A percentile compares a stretch with the other conserved stretches of the same genome.
Conservation (phyloP, 1,140 invertebrate genomes). For the Trichogramma pretiosum region DNA sequence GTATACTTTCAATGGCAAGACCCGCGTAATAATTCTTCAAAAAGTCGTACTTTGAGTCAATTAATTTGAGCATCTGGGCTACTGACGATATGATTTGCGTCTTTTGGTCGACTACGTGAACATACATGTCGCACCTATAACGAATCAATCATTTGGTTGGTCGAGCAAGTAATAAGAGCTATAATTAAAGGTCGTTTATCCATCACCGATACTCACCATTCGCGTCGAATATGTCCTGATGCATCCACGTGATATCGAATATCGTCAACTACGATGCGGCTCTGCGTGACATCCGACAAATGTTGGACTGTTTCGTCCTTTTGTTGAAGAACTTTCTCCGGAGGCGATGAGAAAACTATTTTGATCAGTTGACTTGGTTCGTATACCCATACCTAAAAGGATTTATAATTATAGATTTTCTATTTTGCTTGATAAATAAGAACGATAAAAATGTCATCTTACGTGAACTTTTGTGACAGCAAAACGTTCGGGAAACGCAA, state of each 20-base stretch:
- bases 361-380: slow-evolving; percentile 69
- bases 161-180: too few species aligned
- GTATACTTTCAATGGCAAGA: slow-evolving; percentile 76
- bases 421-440: slow-evolving; percentile 3
- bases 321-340: slow-evolving; percentile 59
- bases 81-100: slow-evolving; percentile 69
- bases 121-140: slow-evolving; percentile 76
- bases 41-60: slow-evolving; percentile 78
- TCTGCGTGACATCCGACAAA: slow-evolving; percentile 66
- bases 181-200: too few species aligned
- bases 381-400: slow-evolving; percentile 69
- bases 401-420: slow-evolving; percentile 2
- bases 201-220: slow-evolving; percentile 48
- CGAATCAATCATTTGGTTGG: too few species aligned
- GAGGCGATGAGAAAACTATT: slow-evolving; percentile 69
- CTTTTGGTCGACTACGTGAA: slow-evolving; percentile 71
- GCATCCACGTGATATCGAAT: slow-evolving; percentile 67
- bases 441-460: slow-evolving; percentile 34
- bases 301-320: slow-evolving; percentile 61
- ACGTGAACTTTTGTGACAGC: slow-evolving; percentile 71
- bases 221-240: slow-evolving; percentile 57
- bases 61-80: slow-evolving; percentile 69
- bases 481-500: slow-evolving; percentile 67
- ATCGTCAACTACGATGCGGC: slow-evolving; percentile 67
- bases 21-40: slow-evolving; percentile 68